Evolutionary conservation across 2,888 invertebrate genomes (phyloP), one percentile per base, ranked within the genome.

Genomic region (Plagodis dolabraria): DNA sequence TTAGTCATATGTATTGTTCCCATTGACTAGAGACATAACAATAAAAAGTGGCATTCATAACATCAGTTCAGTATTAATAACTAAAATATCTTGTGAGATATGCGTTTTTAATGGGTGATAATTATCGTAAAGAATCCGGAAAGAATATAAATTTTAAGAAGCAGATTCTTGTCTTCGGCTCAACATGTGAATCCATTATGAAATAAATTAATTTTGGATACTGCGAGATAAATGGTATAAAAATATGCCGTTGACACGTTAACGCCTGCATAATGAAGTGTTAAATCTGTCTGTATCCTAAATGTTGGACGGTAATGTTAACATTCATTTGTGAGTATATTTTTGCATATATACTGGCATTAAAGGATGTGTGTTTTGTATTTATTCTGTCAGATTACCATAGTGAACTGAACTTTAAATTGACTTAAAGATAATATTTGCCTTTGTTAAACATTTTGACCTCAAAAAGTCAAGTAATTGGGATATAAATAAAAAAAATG

Each of bases 241-340:
- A 72, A 70, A 65, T 72, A 66, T 66, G 68, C 49, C 60, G 74
- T 73, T 74, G 74, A 80, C 77, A 80, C 60, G 64, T 74, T 78
- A 70, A 77, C 74, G 73, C 67, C 70, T 63, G 57, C 56, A 62
- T 74, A 74, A 76, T 74, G 53, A 76, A 68, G 67, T 75, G 67
- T 75, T 71, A 74, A 76, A 77, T 72, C 60, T 67, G 62, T 70
- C 60, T 67, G 63, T 57, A 65, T 71, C 64, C 60, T 70, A 67
- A 65, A 57, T 57, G 64, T 68, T 60, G 63, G n/a, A 65, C 61
- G 65, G 64, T 65, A 69, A 71, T 65, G 61, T 58, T 63, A 71
- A 67, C 52, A 67, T 61, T 63, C 34, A 55, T 62, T 60, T 62
- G 52, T 50, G 4, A 22, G 4, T 22, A 38, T 44, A 49, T 47